Base-by-base conservation (phyloP, 2,888 invertebrate genomes). In the Endotricha flammealis region DNA sequence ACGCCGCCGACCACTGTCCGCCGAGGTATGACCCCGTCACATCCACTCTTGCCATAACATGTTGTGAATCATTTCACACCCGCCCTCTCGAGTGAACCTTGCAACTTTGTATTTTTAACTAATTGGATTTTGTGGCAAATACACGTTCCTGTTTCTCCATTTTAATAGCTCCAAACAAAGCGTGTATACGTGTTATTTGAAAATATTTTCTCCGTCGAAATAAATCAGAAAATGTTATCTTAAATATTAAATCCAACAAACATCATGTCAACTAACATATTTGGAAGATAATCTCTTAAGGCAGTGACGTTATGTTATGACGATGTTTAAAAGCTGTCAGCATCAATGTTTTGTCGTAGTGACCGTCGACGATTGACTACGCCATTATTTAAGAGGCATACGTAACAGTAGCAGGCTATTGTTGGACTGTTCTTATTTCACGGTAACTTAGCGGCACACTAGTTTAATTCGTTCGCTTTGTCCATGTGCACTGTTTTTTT, bases 391-490 rank as follows among this genome's bases (percentile, higher is more conserved):
- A 63, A 66, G 55, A 57, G 55, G 59, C 57, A 60, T 57, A 72
- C 70, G 67, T 70, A 72, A 71, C 66, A 57, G 59, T 48, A 50
- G 70, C 69, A 67, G 70, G 55, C 69, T 65, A 73, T 68, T 68
- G 67, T 71, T 55, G 53, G 59, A 54, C 56, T 59, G 57, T 58
- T 63, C 70, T 77, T 76, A 79, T 81, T 83, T 80, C 81, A 81
- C 72, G 77, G 71, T 64, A 61, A 66, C 71, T 82, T 78, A 77
- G 58, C 58, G 46, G 44, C 50, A 45, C 42, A 49, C 50, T 49
- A 48, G 44, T 46, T 36, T 40, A 41, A 32, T 31, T 5, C 44
- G 41, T 48, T 43, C 57, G 50, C 48, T 52, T 13, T 23, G 37
- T 42, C 44, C 39, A 27, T 41, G 56, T 56, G 53, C 57, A 36